Percentiles rank a stretch among this genome's conserved stretches.
phyloP scores from a whole-genome alignment of 2,113 vertebrate species.

The Ailurus styani region DNA sequence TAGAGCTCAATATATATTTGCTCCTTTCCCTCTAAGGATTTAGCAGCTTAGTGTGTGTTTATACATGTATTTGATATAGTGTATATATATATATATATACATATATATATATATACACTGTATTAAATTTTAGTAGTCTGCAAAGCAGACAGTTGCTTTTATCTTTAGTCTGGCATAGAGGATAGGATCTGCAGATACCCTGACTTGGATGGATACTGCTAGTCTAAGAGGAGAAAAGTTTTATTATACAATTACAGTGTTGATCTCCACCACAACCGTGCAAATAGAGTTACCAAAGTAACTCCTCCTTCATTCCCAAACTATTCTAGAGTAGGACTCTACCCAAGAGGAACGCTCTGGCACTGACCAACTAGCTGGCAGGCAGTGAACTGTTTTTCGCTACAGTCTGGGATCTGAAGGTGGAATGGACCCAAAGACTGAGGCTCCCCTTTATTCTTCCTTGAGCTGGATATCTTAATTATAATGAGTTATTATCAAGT shows the following conservation, averaged over 20 bases:
- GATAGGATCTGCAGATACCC: neutral
- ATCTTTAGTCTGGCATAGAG: neutral
- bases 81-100: too few species aligned
- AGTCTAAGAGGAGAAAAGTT: neutral
- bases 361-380: neutral
- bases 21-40: conserved; percentile 21
- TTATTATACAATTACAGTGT: neutral
- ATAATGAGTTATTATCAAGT: neutral
- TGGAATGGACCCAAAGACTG: neutral
- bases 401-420: neutral
- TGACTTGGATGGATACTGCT: neutral
- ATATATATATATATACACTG: neutral
- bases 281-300: neutral
- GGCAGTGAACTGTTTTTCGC: neutral
- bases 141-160: neutral
- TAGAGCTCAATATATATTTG: conserved; percentile 35
- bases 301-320: neutral
- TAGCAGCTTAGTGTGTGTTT: conserved; percentile 44
- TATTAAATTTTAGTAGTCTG: conserved; percentile 37
- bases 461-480: neutral
- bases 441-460: neutral
- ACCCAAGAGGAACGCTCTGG: neutral
- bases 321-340: neutral
- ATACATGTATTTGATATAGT: neutral
- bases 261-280: neutral